These are phyloP conservation scores for Catonia carolina DNA, from an alignment of 2,888 invertebrate genomes.

Conservation along the genomic window DNA sequence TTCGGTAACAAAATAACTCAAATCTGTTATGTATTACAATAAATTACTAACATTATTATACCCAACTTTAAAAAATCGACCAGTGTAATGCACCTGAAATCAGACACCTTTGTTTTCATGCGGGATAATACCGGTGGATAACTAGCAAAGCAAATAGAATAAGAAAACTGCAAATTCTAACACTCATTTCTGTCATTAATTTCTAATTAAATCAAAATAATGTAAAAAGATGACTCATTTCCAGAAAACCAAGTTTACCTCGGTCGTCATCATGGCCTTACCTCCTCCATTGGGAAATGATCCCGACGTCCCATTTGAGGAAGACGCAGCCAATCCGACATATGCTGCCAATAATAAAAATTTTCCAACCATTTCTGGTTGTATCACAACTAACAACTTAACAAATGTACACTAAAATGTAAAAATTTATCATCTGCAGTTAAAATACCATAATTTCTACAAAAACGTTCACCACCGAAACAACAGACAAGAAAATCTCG, in stretches of 20 bases:
- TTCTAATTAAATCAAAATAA: no score
- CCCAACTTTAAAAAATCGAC: no score
- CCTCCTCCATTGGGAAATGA: constrained; percentile 25
- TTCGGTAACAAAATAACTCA: no score
- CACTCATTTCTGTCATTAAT: no score
- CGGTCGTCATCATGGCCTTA: constrained; percentile 14
- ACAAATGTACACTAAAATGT: constrained; percentile 5
- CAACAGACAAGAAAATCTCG: constrained; percentile 9
- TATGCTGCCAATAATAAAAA: constrained; percentile 20
- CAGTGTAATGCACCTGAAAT: no score
- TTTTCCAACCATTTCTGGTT: constrained; percentile 21
- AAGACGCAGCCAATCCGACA: constrained; percentile 23
- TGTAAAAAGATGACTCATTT: no score
- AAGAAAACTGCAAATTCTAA: no score
- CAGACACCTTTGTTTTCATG: no score
- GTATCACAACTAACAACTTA: constrained; percentile 12
- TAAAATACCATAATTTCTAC: constrained; percentile 9
- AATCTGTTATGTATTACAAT: no score
- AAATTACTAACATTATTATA: no score
- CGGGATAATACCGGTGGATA: no score
- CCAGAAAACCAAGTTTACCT: constrained; percentile 15
- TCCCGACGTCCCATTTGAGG: constrained; percentile 23
- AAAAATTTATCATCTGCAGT: constrained; percentile 2
- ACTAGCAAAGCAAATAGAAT: no score
- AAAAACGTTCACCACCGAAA: constrained; percentile 5